Base-by-base conservation (phyloP, 2,113 vertebrate genomes). In the Nothocercus julius region DNA sequence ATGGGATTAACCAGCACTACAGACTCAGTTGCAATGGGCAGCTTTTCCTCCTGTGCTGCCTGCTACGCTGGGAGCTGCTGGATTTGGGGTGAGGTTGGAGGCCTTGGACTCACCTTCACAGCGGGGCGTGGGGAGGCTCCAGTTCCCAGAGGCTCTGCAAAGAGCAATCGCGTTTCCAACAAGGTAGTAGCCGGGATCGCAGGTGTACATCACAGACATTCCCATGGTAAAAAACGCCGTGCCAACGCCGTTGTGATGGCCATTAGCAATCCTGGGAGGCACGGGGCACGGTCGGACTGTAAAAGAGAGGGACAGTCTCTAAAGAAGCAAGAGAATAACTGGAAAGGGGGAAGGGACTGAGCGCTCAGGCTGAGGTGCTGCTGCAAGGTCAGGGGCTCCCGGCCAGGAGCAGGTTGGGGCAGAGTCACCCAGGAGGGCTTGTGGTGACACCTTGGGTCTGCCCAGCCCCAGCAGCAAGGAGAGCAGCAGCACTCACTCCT, bases 271-370 rank as follows among this genome's bases (percentile, higher is more conserved):
- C 18, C 1, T 2, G 0, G 94, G 94, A 8, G 95, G 95, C 88
- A 45, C 73, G 75, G 91, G 88, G 30, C 95, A 96, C 0, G 92
- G 95, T 0, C 17, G 87, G 34, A 70, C 95, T 96, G 92, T 5
- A 28, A 53, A 13, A 4, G 13, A 28, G 32, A 30, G 68, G 54
- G 13, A 17, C 10, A 56, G 64, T 27, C 34, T 4, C 1, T 8
- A 5, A 11, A 0, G 47, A n/a, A 8, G 66, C 0, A 2, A n/a
- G n/a, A 49, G 62, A 34, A 4, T 0, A 1, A 34, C 0, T 1
- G 6, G 21, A 7, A 2, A 51, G 40, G 45, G 47, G 49, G 53
- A 6, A 27, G n/a, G 40, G 24, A 20, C 32, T 1, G 0, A 0
- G 30, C 0, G 7, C 0, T 58, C 8, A 9, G n/a, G 84, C 58